A percentile compares a stretch with the other conserved stretches of the same genome.
These are phyloP conservation scores for Aspidoscelis tigris DNA, from an alignment of 2,113 vertebrate genomes.

Conservation along the genomic window DNA sequence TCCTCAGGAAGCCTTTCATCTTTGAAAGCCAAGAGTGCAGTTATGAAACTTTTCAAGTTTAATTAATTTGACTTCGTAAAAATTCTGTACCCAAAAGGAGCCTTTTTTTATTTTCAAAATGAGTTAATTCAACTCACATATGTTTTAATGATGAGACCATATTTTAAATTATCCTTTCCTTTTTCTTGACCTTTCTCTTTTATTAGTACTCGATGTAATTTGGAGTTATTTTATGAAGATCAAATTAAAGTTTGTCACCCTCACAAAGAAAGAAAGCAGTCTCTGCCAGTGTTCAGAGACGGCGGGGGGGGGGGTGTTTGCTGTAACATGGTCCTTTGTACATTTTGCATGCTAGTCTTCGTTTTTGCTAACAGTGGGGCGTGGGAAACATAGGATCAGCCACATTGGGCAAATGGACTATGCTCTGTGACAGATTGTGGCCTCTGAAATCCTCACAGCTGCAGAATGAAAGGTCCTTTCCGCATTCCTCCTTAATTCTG, in stretches of 20 bases:
- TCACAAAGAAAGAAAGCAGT: constrained; percentile 25
- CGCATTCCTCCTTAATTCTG: too few relatives aligned
- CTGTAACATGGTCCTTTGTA: neutral
- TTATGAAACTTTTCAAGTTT: neutral
- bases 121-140: neutral
- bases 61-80: neutral
- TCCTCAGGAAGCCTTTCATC: constrained; percentile 35
- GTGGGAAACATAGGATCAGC: too few relatives aligned
- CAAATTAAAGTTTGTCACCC: neutral
- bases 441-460: too few relatives aligned
- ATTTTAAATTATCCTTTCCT: constrained; percentile 12
- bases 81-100: neutral
- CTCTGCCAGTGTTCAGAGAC: neutral
- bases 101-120: constrained; percentile 20
- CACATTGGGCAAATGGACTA: too few relatives aligned
- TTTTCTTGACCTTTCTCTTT: neutral
- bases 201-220: constrained; percentile 6
- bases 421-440: too few relatives aligned
- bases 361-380: too few relatives aligned
- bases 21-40: constrained; percentile 27
- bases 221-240: constrained; percentile 3
- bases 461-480: too few relatives aligned
- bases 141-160: constrained; percentile 14
- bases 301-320: neutral
- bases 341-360: neutral